These are phyloP conservation scores for Alauda arvensis DNA, from an alignment of 2,797 vertebrate genomes.

Conservation along the genomic window DNA sequence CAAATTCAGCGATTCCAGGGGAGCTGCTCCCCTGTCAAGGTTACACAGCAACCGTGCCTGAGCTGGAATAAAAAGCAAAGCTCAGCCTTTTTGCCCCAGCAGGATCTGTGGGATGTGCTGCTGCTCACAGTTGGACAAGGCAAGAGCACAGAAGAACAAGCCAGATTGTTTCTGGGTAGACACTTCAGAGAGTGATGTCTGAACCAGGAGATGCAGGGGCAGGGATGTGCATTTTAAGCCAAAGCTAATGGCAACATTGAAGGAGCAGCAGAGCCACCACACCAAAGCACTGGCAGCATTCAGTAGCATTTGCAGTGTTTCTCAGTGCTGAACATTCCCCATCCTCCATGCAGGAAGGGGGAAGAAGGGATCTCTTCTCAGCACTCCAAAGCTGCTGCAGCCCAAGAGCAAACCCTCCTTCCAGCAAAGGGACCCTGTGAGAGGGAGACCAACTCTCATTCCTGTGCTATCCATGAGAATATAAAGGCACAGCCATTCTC, in stretches of 20 bases:
- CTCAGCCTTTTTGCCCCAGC: not conserved
- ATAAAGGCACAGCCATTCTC: not conserved
- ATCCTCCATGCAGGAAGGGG: not conserved
- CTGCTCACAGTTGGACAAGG: not conserved
- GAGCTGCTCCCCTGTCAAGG: not conserved
- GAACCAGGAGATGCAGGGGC: not conserved
- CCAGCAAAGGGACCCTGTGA: not conserved
- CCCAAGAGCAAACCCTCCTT: not conserved
- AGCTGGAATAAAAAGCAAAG: not conserved
- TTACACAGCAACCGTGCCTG: not conserved
- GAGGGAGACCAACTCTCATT: not conserved
- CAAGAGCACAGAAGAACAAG: not conserved
- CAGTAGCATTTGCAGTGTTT: not conserved
- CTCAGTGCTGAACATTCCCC: not conserved
- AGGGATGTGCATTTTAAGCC: not conserved
- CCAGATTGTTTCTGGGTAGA: not conserved
- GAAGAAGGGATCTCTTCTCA: not conserved
- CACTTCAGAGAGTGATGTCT: not conserved
- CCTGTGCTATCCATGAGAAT: not conserved
- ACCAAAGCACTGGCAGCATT: not conserved
- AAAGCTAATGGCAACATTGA: not conserved
- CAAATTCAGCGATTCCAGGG: not conserved
- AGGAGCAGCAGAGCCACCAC: not conserved
- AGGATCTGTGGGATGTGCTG: fast-evolving
- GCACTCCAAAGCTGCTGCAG: not conserved